Percentiles rank a stretch among this genome's conserved stretches.
Evolutionary conservation across 2,888 invertebrate genomes (phyloP).

Genomic region (Cybosia mesomella): DNA sequence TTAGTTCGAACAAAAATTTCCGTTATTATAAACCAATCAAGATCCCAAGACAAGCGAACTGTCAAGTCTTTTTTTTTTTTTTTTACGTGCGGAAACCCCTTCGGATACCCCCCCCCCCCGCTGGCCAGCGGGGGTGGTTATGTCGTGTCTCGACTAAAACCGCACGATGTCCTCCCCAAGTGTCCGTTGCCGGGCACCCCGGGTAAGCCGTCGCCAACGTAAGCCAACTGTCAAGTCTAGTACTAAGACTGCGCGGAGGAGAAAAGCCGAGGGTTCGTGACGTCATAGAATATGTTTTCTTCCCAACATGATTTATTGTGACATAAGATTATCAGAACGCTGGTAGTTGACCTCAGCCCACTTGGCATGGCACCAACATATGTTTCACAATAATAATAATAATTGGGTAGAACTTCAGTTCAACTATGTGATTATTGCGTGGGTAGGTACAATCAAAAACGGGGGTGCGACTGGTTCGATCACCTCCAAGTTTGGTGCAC

Average conservation of each 20-base stretch:
- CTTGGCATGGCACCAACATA: conserved; percentile 23
- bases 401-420: conserved; percentile 2
- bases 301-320: conserved; percentile 20
- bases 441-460: neutral
- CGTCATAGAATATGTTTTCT: conserved; percentile 16
- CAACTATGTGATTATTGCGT: neutral
- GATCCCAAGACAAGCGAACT: neutral
- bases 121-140: no score
- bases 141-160: no score
- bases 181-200: no score
- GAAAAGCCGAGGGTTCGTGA: neutral
- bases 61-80: no score
- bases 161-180: no score
- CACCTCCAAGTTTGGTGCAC: no score
- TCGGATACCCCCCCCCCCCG: no score
- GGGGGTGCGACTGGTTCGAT: no score
- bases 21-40: neutral
- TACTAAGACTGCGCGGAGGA: neutral
- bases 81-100: no score
- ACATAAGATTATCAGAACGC: conserved; percentile 17
- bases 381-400: conserved; percentile 14
- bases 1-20: no score
- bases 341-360: conserved; percentile 21
- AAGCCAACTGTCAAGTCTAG: neutral
- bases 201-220: no score